Base-by-base conservation (phyloP, 2,888 invertebrate genomes). In the Drosophila demipolita region DNA sequence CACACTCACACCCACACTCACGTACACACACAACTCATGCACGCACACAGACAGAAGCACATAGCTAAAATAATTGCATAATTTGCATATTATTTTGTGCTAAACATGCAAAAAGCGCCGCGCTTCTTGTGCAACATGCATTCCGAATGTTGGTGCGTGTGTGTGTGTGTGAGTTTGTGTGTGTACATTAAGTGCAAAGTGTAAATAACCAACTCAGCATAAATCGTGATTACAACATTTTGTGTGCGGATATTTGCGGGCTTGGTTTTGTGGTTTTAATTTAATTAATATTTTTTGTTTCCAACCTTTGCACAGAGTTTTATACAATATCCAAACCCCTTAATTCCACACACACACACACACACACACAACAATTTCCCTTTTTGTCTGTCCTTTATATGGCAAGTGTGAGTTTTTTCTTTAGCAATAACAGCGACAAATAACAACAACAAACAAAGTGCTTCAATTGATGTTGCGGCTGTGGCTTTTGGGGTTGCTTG, bases 151-250 rank as follows among this genome's bases (percentile, higher is more conserved):
- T 66, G 45, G 9, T 50, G 26, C n/a, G 73, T 74, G 42, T 53
- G 3, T 8, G 17, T 38, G 23, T 52, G 40, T 66, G 66, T 79
- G 32, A 36, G 53, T 55, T 20, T 45, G 61, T 76, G 68, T 76
- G 77, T 78, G 78, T 86, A 75, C 78, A 85, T 89, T 89, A 90
- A 87, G 78, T 88, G 87, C 82, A 88, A 88, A 86, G 88, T 86
- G 89, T 84, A 90, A 89, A 88, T 88, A 91, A 88, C 82, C 73
- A 77, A 91, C 78, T 91, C 91, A 91, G 91, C 91, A 91, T 91
- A 91, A 91, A 91, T 91, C 84, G 90, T 91, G 91, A 90, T 91
- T 91, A 91, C 90, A 91, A 91, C 85, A 89, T 91, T 89, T 87
- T 89, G 81, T 83, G 75, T 91, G 90, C 87, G 90, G 81, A 90